Evolutionary conservation across 2,888 invertebrate genomes (phyloP).

Genomic region (Yponomeuta plumbellus): DNA sequence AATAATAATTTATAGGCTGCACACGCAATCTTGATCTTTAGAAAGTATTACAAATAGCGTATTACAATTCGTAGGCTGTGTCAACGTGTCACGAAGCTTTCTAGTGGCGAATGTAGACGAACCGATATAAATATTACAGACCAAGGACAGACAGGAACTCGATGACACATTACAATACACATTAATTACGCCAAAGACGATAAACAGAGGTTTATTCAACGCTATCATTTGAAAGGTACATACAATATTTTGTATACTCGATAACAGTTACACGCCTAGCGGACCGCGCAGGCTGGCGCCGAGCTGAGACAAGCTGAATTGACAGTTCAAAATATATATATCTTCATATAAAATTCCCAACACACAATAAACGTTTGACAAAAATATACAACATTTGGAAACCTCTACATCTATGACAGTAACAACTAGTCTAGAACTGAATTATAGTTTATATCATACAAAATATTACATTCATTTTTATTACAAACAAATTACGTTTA

Average conservation of each 20-base stretch:
- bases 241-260: conserved; percentile 49
- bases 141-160: background rate
- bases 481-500: conserved; percentile 6
- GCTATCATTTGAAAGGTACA: conserved; percentile 59
- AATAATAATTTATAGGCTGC: background rate
- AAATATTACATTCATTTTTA: conserved; percentile 2
- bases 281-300: conserved; percentile 41
- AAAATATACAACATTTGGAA: conserved; percentile 25
- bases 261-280: conserved; percentile 57
- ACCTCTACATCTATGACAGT: conserved; percentile 24
- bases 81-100: conserved; percentile 23
- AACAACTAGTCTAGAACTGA: conserved; percentile 16
- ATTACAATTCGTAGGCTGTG: conserved; percentile 31
- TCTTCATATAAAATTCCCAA: conserved; percentile 26
- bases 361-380: conserved; percentile 30
- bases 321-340: conserved; percentile 27
- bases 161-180: conserved; percentile 45
- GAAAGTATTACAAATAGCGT: background rate
- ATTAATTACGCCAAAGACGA: conserved; percentile 51
- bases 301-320: conserved; percentile 13
- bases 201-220: conserved; percentile 43
- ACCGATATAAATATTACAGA: background rate
- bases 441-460: conserved; percentile 14
- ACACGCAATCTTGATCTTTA: background rate
- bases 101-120: background rate